Evolutionary conservation across 1,140 invertebrate species (phyloP), one percentile per base, ranked within the genome.

Genomic region (Cotesia glomerata): DNA sequence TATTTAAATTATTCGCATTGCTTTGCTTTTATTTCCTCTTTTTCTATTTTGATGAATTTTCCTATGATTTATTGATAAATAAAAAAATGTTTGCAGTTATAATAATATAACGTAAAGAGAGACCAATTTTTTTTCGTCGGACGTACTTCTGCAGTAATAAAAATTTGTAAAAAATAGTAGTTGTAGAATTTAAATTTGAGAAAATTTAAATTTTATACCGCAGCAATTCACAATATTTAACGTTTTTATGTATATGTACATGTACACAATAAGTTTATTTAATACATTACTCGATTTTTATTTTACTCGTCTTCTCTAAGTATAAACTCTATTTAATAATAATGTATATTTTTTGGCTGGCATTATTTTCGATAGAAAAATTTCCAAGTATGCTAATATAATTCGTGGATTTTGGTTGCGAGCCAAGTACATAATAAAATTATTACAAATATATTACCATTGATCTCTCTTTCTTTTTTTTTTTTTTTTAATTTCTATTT

Each of bases 341-440:
- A 45, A 39, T 39, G 11, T 75, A 58, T 45, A 26, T 26, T 26
- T 26, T 66, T 49, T 67, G 66, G 56, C 65, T 59, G 63, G 62
- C 14, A 49, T 14, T 35, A 35, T 54, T 69, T 16, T 54, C 66
- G 54, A 70, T 58, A 70, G 35, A 69, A 52, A 73, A 45, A 67
- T 61, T 45, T 71, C 64, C 49, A 51, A 66, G 26, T 67, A 70
- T 75, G 74, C 61, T 75, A 75, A 73, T 75, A 73, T 72, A 75
- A 75, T 72, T 45, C 32, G 54, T 58, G 63, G 45, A 49, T 65
- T 35, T 71, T 75, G 74, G 69, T 73, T 61, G 35, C 16, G 58
- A 69, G 71, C 74, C 71, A 73, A 75, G 62, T 75, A 51, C 56
- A 18, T 68, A 62, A 62, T 26, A 26, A 71, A 56, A 71, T 35